Evolutionary conservation across 2,113 vertebrate genomes (phyloP), one percentile per base, ranked within the genome.

Genomic region (Noctilio leporinus): DNA sequence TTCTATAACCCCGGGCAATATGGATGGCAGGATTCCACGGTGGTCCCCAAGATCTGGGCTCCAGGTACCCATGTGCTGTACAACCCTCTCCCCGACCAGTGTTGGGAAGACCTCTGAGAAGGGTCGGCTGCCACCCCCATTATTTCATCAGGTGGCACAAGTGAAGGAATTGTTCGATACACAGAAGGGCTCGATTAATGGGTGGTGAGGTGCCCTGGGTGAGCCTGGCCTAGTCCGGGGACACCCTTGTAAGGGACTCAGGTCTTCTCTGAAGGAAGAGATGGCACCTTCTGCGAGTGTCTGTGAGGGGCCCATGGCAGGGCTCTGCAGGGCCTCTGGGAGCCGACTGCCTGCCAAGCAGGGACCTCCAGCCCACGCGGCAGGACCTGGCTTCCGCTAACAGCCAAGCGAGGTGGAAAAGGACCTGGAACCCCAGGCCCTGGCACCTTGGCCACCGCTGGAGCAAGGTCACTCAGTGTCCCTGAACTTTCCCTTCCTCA

Each of bases 381-480:
- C 55, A 69, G 49, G 10, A n/a, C 33, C 5, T 24, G 4, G 73
- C 10, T 47, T n/a, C 35, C 62, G 55, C 26, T 35, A 40, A 16
- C 14, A 24, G 24, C 2, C 38, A 30, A 0, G 4, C 26, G 20
- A 38, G 10, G 30, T 43, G 26, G 19, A 16, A 53, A 47, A 16
- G 20, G 57, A 62, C 3, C 5, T 2, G 4, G 11, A 11, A 40
- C 4, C 12, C 12, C n/a, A 51, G 22, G 30, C 17, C 30, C n/a
- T 30, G 84, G 0, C 0, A 26, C 7, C 2, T 11, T 1, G 55
- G n/a, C 1, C 0, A 9, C 7, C 26, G 20, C 75, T 1, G 5
- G n/a, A n/a, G n/a, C n/a, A n/a, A n/a, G n/a, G n/a, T n/a, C n/a
- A n/a, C n/a, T n/a, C n/a, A 0, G 33, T 82, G 30, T 15, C 2